Evolutionary conservation across 2,113 vertebrate genomes (phyloP).

Genomic region (Syngnathus typhle): DNA sequence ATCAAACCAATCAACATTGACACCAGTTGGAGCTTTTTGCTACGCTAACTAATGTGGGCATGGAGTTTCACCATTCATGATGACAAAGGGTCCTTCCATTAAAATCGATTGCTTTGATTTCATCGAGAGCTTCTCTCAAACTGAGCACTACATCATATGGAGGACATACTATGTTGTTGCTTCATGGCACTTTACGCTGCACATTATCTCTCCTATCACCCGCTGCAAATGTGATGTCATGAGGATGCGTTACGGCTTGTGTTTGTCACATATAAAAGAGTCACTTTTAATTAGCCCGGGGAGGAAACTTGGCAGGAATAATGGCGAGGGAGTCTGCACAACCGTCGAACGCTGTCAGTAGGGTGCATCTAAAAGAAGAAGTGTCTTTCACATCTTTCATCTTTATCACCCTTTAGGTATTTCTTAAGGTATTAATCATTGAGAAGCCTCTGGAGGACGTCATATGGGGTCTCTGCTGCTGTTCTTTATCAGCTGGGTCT

Average conservation of each 20-base stretch:
- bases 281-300: neutral
- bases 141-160: too few relatives aligned
- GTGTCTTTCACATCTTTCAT: conserved; percentile 14
- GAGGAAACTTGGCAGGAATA: neutral
- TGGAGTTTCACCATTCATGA: too few relatives aligned
- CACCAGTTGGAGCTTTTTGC: too few relatives aligned
- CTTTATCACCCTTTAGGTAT: conserved; percentile 6
- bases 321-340: neutral
- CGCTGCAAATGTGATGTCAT: neutral
- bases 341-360: neutral
- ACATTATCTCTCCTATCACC: neutral
- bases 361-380: neutral
- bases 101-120: too few relatives aligned
- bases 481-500: conserved; percentile 27
- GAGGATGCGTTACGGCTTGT: neutral
- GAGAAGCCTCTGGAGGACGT: conserved; percentile 17
- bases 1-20: too few relatives aligned
- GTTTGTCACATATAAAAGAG: neutral
- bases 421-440: conserved; percentile 43
- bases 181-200: neutral
- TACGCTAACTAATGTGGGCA: too few relatives aligned
- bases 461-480: conserved; percentile 1
- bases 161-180: neutral
- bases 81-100: too few relatives aligned
- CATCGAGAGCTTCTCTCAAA: too few relatives aligned